Evolutionary conservation across 2,888 invertebrate species (phyloP).

Genomic region (Xanthostigma xanthostigma): DNA sequence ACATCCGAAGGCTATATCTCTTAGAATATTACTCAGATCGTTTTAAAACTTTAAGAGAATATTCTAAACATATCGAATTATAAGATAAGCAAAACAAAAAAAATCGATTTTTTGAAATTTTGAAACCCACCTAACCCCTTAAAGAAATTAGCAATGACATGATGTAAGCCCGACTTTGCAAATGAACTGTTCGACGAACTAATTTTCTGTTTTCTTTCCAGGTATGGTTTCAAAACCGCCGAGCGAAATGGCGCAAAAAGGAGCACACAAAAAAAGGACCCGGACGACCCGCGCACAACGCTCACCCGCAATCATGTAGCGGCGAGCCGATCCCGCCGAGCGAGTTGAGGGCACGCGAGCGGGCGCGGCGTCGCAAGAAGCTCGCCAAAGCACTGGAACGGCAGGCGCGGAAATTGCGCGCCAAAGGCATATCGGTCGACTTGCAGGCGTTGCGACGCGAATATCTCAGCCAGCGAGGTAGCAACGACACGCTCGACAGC

Average conservation of each 20-base stretch:
- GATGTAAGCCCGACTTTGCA: too few species aligned
- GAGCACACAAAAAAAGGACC: slow-evolving; percentile 98
- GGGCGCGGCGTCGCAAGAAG: slow-evolving; percentile 80
- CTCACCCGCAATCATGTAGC: slow-evolving; percentile 93
- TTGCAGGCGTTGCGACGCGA: slow-evolving; percentile 71
- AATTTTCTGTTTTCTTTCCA: slow-evolving; percentile 30
- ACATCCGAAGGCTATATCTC: too few species aligned
- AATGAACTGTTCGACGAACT: neutral
- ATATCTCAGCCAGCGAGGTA: slow-evolving; percentile 65
- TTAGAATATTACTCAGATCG: too few species aligned
- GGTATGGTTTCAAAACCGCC: slow-evolving; percentile 99
- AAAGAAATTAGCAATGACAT: too few species aligned
- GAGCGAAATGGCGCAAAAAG: slow-evolving; percentile 98
- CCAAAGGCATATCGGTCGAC: slow-evolving; percentile 81
- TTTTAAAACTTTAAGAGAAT: too few species aligned
- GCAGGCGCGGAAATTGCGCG: slow-evolving; percentile 81
- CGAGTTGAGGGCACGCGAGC: slow-evolving; percentile 70
- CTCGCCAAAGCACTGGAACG: slow-evolving; percentile 81
- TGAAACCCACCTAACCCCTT: too few species aligned
- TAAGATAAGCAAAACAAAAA: too few species aligned
- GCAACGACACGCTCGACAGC: slow-evolving; percentile 43
- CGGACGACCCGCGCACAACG: slow-evolving; percentile 95
- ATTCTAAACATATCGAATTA: too few species aligned
- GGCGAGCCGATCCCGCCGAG: slow-evolving; percentile 94
- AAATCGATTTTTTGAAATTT: too few species aligned